Evolutionary conservation across 2,888 invertebrate genomes (phyloP).

Genomic region (Orthosia cruda): DNA sequence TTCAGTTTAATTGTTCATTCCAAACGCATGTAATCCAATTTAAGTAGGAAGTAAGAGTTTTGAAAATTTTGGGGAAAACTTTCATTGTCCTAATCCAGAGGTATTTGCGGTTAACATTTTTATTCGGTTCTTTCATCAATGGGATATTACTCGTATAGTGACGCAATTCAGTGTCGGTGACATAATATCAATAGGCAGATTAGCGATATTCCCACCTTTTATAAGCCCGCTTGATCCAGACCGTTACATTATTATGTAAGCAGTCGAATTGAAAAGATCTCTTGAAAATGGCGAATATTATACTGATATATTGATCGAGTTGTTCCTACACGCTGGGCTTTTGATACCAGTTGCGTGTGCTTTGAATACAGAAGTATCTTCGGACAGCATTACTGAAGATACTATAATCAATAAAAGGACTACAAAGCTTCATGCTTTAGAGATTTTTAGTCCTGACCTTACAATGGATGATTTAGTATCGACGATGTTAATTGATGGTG

Average conservation of each 20-base stretch:
- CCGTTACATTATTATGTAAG: conserved; percentile 8
- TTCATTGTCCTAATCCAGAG: neutral
- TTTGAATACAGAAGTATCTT: neutral
- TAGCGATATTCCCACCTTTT: neutral
- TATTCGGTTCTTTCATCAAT: neutral
- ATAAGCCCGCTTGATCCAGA: neutral
- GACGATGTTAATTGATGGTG: neutral
- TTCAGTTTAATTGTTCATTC: neutral
- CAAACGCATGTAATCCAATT: neutral
- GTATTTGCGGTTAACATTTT: neutral
- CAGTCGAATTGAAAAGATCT: neutral
- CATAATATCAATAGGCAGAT: neutral
- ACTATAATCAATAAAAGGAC: neutral
- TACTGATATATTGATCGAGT: neutral
- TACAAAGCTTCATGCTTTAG: too few species aligned
- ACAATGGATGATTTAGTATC: neutral
- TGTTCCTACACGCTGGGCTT: neutral
- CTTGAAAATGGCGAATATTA: neutral
- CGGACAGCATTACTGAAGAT: neutral
- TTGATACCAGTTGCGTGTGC: neutral
- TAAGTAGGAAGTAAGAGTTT: neutral
- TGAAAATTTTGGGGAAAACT: neutral
- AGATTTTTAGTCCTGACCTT: neutral
- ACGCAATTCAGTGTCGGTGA: neutral
- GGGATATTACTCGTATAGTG: neutral